A percentile compares a stretch with the other conserved stretches of the same genome.
phyloP scores from a whole-genome alignment of 2,888 invertebrate genomes.

The Diachrysia chrysitis region DNA sequence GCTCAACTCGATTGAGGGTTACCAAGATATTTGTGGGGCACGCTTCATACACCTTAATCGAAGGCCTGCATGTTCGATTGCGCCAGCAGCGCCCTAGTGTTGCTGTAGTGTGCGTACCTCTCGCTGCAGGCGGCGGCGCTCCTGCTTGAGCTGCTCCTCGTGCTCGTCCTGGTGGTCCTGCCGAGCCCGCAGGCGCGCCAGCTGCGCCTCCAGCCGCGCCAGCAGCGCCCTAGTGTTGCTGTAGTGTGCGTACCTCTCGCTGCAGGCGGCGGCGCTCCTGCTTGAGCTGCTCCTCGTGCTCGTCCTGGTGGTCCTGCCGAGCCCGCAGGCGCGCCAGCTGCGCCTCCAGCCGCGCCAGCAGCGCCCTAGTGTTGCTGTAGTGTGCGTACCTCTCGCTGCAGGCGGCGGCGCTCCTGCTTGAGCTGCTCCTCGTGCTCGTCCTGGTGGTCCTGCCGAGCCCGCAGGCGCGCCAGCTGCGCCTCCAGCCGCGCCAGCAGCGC shows the following conservation, averaged over 20 bases:
- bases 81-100: too few species aligned
- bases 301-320: slow-evolving; percentile 97
- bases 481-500: slow-evolving; percentile 91
- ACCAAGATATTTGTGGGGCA: too few species aligned
- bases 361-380: slow-evolving; percentile 79
- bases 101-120: slow-evolving; percentile 93
- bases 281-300: slow-evolving; percentile 98
- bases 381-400: slow-evolving; percentile 95
- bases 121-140: slow-evolving; percentile 97
- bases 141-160: slow-evolving; percentile 98
- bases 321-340: too few species aligned
- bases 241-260: slow-evolving; percentile 92
- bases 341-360: too few species aligned
- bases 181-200: slow-evolving; percentile 92
- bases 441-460: slow-evolving; percentile 1
- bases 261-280: slow-evolving; percentile 97
- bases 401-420: slow-evolving; percentile 96
- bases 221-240: too few species aligned
- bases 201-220: slow-evolving; percentile 97
- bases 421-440: slow-evolving; percentile 96
- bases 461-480: slow-evolving; percentile 4
- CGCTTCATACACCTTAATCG: too few species aligned
- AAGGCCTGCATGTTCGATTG: too few species aligned
- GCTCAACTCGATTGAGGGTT: background rate
- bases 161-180: slow-evolving; percentile 98